Percentiles rank a stretch among this genome's conserved stretches.
Evolutionary conservation across 2,113 vertebrate species (phyloP).

Genomic region (Sylvia atricapilla): DNA sequence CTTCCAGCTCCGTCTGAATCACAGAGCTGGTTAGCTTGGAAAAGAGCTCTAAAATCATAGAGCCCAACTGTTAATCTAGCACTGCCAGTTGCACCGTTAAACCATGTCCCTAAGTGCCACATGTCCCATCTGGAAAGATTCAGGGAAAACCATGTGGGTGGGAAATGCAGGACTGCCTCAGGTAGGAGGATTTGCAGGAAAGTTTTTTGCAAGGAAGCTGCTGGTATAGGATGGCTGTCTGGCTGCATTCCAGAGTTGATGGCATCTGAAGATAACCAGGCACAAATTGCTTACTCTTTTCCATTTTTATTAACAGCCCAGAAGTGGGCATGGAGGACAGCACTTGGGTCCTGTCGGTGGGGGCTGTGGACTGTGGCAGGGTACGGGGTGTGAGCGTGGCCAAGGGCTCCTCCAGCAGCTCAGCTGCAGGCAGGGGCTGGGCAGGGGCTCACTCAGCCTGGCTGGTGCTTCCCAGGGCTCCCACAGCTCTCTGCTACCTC

Average conservation of each 20-base stretch:
- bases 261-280: neutral
- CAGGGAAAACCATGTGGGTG: neutral
- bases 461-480: neutral
- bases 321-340: neutral
- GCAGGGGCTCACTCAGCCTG: neutral
- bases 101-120: neutral
- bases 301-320: neutral
- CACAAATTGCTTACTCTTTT: neutral
- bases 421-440: neutral
- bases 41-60: neutral
- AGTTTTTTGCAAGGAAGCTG: neutral
- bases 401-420: neutral
- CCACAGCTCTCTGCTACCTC: neutral
- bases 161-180: neutral
- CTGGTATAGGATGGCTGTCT: neutral
- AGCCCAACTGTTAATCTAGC: neutral
- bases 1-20: neutral
- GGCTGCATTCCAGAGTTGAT: neutral
- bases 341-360: neutral
- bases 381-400: fast-evolving
- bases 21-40: neutral
- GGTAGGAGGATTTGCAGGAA: neutral
- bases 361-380: neutral
- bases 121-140: neutral
- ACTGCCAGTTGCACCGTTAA: neutral